Base-by-base conservation (phyloP, 2,113 vertebrate species). In the Cardinalis cardinalis region DNA sequence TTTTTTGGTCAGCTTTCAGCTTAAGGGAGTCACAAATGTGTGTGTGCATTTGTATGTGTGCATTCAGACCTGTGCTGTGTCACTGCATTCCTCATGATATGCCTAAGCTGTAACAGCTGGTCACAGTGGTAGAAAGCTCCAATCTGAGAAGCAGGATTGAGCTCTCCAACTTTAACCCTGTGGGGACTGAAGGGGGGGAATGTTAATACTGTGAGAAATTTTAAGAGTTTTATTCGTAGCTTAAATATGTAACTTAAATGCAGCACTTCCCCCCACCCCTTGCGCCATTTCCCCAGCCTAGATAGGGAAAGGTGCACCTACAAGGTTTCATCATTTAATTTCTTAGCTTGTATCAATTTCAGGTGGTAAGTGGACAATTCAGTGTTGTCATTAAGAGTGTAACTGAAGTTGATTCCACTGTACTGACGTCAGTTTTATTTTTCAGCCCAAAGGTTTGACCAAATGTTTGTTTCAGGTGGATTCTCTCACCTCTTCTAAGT, bases 31-130 rank as follows among this genome's bases (percentile, higher is more conserved):
- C 56, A 74, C 51, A 82, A 88, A 65, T 87, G 38, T 44, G 1
- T 29, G 64, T 82, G 51, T 49, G 48, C 40, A 14, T 73, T 89
- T 83, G 53, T 55, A 2, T 31, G 73, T 76, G 55, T 44, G 43
- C 46, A 24, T 72, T 88, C 64, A 94, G 77, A 66, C 61, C 86
- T 95, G 76, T 79, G 84, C 93, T 77, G 79, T 91, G 83, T 89
- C 79, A 61, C 92, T 93, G 82, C 71, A 84, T 96, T 95, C 85
- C 87, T 92, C 78, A 74, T 73, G 68, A 9, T 91, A 60, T 12
- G 81, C 64, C 34, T 89, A 56, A 95, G 71, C 84, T 87, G 43
- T 41, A 70, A 83, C 89, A 96, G 91, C 94, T 89, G 84, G 59
- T 77, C 87, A 49, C 26, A 4, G 78, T 83, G 84, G 44, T 88